Conservation (phyloP, 2,888 invertebrate species). For the Trichacis sp. region DNA sequence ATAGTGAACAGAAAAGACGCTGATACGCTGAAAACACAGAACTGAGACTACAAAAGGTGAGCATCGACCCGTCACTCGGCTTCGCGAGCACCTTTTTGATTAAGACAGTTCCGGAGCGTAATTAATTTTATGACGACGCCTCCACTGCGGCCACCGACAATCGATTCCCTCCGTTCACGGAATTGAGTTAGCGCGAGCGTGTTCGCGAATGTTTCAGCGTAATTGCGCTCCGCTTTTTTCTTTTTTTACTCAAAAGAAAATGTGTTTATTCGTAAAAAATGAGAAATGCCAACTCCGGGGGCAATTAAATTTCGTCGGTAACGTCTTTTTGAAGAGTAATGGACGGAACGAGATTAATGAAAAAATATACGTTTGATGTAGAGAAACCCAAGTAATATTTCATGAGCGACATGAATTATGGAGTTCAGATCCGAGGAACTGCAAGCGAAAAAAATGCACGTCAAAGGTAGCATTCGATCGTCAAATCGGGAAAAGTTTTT, state of each 20-base stretch:
- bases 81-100: conserved; percentile 64
- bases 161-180: conserved; percentile 10
- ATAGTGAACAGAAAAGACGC: too few relatives aligned
- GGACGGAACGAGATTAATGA: background rate
- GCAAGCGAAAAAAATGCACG: background rate
- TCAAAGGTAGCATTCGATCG: background rate
- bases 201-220: conserved; percentile 5
- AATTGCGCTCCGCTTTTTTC: background rate
- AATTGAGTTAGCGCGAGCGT: conserved; percentile 4
- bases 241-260: background rate
- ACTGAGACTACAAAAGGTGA: conserved; percentile 10
- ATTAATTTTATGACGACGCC: conserved; percentile 65
- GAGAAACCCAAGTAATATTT: background rate
- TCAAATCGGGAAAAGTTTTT: too few relatives aligned
- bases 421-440: background rate
- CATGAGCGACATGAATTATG: background rate
- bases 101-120: conserved; percentile 66
- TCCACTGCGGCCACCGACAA: conserved; percentile 36
- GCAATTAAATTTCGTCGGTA: background rate
- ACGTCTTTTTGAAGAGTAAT: background rate
- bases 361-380: conserved; percentile 5
- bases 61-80: conserved; percentile 1
- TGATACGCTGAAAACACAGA: too few relatives aligned
- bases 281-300: background rate
- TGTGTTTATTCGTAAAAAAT: background rate